Evolutionary conservation across 2,888 invertebrate species (phyloP).

Genomic region (Stramonita haemastoma): DNA sequence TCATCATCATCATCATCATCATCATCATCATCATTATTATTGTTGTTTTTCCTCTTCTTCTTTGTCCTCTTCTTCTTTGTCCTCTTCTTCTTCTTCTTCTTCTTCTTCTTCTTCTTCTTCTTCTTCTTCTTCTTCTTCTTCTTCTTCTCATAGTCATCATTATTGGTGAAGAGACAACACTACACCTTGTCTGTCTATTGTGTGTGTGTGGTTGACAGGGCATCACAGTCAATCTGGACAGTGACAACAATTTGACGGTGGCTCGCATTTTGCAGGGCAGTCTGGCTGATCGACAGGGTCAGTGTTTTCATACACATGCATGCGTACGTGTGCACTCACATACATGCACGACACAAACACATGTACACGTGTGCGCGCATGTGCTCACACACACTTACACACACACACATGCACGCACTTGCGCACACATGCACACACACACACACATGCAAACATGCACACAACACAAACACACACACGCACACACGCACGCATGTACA

Average conservation of each 20-base stretch:
- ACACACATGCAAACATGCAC: background rate
- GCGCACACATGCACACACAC: background rate
- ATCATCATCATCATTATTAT: no score
- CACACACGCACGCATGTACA: background rate
- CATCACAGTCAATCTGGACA: conserved; percentile 86
- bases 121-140: no score
- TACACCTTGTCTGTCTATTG: background rate
- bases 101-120: no score
- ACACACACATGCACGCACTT: conserved; percentile 8
- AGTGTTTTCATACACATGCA: background rate
- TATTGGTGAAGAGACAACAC: no score
- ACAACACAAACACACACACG: background rate
- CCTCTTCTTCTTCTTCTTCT: no score
- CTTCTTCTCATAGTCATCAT: no score
- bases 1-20: no score
- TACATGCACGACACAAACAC: conserved; percentile 5
- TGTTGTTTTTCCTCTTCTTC: no score
- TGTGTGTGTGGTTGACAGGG: conserved; percentile 79
- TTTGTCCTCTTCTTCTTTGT: no score
- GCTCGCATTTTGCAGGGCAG: conserved; percentile 95
- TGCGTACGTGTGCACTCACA: background rate
- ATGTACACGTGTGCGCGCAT: background rate
- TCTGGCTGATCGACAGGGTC: conserved; percentile 87
- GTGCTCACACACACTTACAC: background rate
- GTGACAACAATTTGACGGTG: conserved; percentile 91